Base-by-base conservation (phyloP, 2,888 invertebrate species). In the Matsumyia berberina region DNA sequence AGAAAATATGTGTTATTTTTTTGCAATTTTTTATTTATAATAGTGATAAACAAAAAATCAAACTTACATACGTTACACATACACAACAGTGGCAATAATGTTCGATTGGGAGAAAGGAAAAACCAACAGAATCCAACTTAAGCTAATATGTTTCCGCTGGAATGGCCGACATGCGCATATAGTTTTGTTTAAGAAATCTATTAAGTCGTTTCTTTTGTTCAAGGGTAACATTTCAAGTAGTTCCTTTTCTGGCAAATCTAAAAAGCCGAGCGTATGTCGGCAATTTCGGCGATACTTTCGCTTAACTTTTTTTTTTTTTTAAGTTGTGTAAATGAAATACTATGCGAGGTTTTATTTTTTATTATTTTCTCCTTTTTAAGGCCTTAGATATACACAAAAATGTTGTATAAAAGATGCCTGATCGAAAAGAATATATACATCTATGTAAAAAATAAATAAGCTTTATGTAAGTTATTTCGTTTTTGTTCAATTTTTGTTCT, bases 381-480 rank as follows among this genome's bases (percentile, higher is more conserved):
- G n/a, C n/a, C 24, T 24, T 24, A 24, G 24, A 55, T 46, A 35
- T 57, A 58, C 70, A 70, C 35, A 58, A 33, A 64, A 66, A 74
- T 46, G 24, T 74, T 24, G 74, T 74, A 74, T 62, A 66, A 60
- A 62, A 66, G 35, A 72, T 33, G 76, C 76, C 67, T 67, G 67
- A 77, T 58, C 58, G 76, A 77, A 77, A 77, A 76, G 64, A 74
- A 66, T 74, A 46, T 58, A 72, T 51, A 39, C n/a, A 44, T 57
- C 35, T 60, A 72, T 35, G 35, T 39, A 67, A 57, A 44, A 55
- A 55, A 33, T n/a, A n/a, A 35, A 24, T 1, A 24, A 24, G 24
- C 24, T 24, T 19, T 39, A 11, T 31, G 19, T 37, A 55, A 17
- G 4, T 73, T 64, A 60, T 51, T 53, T 67, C 9, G 15, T 55